Evolutionary conservation across 1,140 invertebrate genomes (phyloP).

Genomic region (Colletes latitarsis): DNA sequence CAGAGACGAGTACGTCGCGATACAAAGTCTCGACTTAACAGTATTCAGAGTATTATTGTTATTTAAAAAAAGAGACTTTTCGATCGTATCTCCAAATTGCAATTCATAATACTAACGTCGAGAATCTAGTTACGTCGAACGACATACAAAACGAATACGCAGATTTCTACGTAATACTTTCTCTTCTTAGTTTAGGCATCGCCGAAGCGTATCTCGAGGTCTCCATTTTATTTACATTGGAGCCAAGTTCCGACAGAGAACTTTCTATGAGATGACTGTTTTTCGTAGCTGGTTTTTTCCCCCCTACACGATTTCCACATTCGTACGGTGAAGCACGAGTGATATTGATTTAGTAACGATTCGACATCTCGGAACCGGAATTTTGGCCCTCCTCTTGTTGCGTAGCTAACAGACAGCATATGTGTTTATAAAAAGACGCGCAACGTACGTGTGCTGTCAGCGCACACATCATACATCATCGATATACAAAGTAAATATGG

Average conservation of each 20-base stretch:
- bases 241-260: neutral
- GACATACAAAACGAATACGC: neutral
- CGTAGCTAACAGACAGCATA: too few relatives aligned
- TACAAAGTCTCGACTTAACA: too few relatives aligned
- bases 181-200: conserved; percentile 11
- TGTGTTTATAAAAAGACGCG: too few relatives aligned
- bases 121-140: too few relatives aligned
- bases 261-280: conserved; percentile 20
- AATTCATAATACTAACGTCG: too few relatives aligned
- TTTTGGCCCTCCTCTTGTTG: neutral
- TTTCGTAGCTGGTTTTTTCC: neutral
- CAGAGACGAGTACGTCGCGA: too few relatives aligned
- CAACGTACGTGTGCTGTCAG: too few relatives aligned
- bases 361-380: conserved; percentile 1
- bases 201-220: neutral
- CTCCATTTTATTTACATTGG: neutral
- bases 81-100: neutral
- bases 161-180: conserved; percentile 1
- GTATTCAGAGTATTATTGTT: neutral
- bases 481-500: too few relatives aligned
- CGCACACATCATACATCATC: too few relatives aligned
- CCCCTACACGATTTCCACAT: neutral
- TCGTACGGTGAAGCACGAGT: neutral
- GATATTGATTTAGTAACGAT: conserved; percentile 10
- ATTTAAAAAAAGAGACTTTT: conserved; percentile 1